phyloP scores from a whole-genome alignment of 2,113 vertebrate species.

The Steatornis caripensis region DNA sequence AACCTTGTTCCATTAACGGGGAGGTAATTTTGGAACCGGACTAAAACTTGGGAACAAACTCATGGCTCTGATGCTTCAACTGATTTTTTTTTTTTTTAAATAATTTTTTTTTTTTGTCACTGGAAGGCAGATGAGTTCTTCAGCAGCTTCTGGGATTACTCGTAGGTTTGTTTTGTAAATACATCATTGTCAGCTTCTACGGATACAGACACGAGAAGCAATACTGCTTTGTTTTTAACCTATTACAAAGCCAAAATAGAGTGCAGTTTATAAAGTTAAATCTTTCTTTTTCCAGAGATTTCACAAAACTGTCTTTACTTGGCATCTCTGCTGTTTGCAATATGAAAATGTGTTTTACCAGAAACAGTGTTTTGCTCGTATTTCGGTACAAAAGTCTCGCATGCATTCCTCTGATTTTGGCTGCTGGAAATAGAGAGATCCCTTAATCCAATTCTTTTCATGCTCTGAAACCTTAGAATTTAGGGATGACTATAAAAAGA shows the following conservation, averaged over 20 bases:
- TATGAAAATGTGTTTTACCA: neutral
- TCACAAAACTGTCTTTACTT: neutral
- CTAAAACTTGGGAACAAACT: neutral
- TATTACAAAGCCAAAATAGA: neutral
- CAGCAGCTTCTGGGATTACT: neutral
- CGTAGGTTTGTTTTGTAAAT: neutral
- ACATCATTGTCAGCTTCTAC: neutral
- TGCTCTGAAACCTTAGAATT: slow-evolving; percentile 38
- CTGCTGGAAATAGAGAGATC: slow-evolving; percentile 14
- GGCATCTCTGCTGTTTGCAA: neutral
- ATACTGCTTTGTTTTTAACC: neutral
- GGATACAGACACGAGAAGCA: too few relatives aligned
- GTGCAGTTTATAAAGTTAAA: neutral
- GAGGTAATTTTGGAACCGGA: neutral
- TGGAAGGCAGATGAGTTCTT: neutral
- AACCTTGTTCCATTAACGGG: neutral
- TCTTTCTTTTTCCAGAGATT: neutral
- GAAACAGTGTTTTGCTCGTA: neutral
- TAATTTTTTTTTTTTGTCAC: neutral
- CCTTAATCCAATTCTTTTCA: slow-evolving; percentile 38
- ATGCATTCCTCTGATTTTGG: neutral
- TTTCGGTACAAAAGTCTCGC: neutral
- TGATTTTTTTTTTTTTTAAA: neutral
- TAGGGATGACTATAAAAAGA: slow-evolving; percentile 17
- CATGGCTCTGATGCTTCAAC: neutral